Evolutionary conservation across 2,888 invertebrate species (phyloP).

Genomic region (Zaprionus obscuricornis): DNA sequence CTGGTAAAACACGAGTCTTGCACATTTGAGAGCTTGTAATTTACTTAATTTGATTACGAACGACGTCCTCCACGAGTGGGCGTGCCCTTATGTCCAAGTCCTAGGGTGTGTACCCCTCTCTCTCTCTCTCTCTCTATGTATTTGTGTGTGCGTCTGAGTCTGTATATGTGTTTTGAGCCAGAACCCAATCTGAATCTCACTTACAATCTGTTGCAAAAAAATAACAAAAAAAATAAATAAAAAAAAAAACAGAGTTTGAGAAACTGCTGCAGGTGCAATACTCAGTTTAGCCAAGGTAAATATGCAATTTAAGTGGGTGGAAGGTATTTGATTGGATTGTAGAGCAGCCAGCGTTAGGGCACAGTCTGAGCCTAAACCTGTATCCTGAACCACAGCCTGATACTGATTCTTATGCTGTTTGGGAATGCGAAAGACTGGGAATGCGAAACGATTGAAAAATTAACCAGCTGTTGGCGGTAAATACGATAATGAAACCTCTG

Average conservation of each 20-base stretch:
- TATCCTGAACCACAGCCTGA: too few species aligned
- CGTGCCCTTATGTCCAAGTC: constrained; percentile 20
- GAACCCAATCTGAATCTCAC: background rate
- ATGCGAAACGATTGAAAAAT: background rate
- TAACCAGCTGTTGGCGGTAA: too few species aligned
- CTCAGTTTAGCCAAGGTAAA: constrained; percentile 31
- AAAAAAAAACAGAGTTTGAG: background rate
- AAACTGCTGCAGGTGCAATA: constrained; percentile 49
- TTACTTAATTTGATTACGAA: constrained; percentile 77
- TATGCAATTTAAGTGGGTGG: constrained; percentile 48
- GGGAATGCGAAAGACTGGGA: too few species aligned
- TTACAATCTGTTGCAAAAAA: constrained; percentile 15
- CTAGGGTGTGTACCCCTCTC: too few species aligned
- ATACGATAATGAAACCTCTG: too few species aligned
- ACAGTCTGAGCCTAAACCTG: too few species aligned
- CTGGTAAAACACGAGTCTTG: constrained; percentile 74
- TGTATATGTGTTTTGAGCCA: too few species aligned
- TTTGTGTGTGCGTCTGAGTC: background rate
- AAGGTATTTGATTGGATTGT: constrained; percentile 18
- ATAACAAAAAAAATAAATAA: too few species aligned
- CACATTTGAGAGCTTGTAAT: constrained; percentile 79
- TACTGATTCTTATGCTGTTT: too few species aligned
- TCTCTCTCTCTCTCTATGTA: too few species aligned
- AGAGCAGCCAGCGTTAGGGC: too few species aligned
- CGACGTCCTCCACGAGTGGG: constrained; percentile 44